Conservation (phyloP, 2,888 invertebrate species). For the Lasius fuliginosus region DNA sequence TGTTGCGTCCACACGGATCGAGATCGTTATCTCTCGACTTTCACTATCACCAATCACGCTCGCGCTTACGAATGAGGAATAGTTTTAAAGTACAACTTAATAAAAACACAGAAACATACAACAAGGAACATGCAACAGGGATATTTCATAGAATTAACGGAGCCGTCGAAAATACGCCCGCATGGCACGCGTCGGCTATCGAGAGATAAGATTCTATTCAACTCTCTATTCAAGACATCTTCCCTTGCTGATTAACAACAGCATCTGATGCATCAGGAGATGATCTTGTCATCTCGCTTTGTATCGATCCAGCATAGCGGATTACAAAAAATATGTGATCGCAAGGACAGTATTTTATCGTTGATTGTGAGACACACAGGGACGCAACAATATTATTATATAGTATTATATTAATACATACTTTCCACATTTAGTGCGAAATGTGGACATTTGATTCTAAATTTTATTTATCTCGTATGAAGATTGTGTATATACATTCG, state of each 20-base stretch:
- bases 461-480: neutral
- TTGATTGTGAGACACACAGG: neutral
- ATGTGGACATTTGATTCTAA: neutral
- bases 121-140: neutral
- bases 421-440: neutral
- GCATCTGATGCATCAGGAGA: neutral
- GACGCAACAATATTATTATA: neutral
- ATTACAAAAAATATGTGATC: constrained; percentile 6
- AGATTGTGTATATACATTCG: neutral
- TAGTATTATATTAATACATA: neutral
- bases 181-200: neutral
- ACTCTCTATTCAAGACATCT: neutral
- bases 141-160: neutral
- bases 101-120: neutral
- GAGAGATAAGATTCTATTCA: neutral
- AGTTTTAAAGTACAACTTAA: neutral
- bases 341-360: neutral
- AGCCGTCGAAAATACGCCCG: neutral
- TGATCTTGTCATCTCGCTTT: neutral
- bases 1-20: neutral
- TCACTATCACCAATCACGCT: neutral
- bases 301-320: neutral
- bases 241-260: neutral
- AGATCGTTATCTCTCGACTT: neutral
- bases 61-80: neutral